phyloP scores from a whole-genome alignment of 2,888 invertebrate genomes.

The Tricholauxania praeusta region DNA sequence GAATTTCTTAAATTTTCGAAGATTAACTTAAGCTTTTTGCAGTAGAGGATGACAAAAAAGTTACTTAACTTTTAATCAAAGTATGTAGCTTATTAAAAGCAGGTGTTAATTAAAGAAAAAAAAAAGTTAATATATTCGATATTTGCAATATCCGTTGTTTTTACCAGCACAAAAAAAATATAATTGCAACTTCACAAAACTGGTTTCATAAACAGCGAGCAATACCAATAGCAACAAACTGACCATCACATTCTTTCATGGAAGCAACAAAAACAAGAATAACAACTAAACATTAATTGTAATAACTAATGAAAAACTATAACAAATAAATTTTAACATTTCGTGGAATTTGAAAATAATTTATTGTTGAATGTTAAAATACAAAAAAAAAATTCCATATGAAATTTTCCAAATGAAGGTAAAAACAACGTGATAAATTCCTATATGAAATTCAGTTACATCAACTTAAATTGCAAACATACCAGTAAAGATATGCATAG shows the following conservation, averaged over 20 bases:
- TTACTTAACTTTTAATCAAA: too few species aligned
- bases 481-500: neutral
- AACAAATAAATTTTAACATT: neutral
- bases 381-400: neutral
- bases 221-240: constrained; percentile 5
- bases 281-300: neutral
- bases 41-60: too few species aligned
- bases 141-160: constrained; percentile 34
- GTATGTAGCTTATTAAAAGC: too few species aligned
- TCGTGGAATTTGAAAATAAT: neutral
- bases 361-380: constrained; percentile 8
- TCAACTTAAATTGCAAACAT: too few species aligned
- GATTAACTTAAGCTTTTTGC: too few species aligned
- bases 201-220: constrained; percentile 3
- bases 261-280: neutral
- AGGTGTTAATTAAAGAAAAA: too few species aligned
- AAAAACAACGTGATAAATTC: too few species aligned
- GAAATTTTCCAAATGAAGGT: neutral
- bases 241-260: constrained; percentile 31
- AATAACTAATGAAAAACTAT: neutral
- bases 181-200: constrained; percentile 13
- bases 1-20: too few species aligned
- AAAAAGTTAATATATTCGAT: neutral
- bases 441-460: too few species aligned
- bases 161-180: constrained; percentile 7